Conservation (phyloP, 1,140 invertebrate genomes). For the Delia radicum region DNA sequence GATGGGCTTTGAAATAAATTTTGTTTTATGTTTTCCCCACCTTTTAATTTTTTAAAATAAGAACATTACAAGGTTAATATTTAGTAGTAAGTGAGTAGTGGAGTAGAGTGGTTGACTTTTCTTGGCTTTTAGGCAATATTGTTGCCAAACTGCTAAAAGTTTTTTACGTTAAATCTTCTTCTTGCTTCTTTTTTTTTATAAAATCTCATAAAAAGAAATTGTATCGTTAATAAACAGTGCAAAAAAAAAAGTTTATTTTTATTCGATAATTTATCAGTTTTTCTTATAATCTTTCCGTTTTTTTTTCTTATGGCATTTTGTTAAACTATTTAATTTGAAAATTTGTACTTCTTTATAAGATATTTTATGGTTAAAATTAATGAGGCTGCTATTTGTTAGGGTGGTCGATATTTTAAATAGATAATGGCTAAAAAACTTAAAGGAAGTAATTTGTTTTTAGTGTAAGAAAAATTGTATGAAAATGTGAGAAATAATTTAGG, state of each 20-base stretch:
- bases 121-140: slow-evolving; percentile 1
- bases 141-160: not conserved
- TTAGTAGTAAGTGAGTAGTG: too few relatives aligned
- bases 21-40: not conserved
- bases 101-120: not conserved
- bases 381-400: not conserved
- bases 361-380: not conserved
- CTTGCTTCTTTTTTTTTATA: not conserved
- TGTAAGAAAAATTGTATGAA: too few relatives aligned
- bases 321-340: not conserved
- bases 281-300: not conserved
- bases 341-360: not conserved
- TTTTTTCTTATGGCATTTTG: not conserved
- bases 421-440: too few relatives aligned
- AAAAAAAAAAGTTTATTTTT: not conserved
- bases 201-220: not conserved
- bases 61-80: too few relatives aligned
- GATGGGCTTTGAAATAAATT: too few relatives aligned
- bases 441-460: too few relatives aligned
- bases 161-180: not conserved
- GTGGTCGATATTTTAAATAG: too few relatives aligned
- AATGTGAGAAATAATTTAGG: too few relatives aligned
- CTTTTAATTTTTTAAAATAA: too few relatives aligned
- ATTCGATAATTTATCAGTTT: not conserved
- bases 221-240: not conserved